Conservation (phyloP, 2,888 invertebrate genomes). For the Ashinkailepas kermadecensis region DNA sequence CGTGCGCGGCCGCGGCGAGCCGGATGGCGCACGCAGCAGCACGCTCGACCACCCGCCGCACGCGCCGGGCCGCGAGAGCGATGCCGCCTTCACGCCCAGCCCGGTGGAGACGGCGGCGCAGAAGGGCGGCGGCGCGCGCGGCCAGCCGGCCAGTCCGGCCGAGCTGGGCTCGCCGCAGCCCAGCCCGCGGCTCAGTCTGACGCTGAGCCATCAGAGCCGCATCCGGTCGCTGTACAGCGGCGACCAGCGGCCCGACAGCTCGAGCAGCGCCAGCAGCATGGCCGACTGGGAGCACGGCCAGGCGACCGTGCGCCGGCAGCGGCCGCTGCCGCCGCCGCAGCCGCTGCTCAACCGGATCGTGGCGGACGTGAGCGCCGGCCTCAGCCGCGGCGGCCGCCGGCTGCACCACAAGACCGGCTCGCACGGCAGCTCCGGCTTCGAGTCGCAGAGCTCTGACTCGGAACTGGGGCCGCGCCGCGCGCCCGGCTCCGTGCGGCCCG, state of each 20-base stretch:
- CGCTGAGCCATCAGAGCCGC: conserved; percentile 73
- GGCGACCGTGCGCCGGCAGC: conserved; percentile 69
- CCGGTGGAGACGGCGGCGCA: conserved; percentile 49
- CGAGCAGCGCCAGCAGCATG: conserved; percentile 71
- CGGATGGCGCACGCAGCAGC: conserved; percentile 55
- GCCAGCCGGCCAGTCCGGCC: conserved; percentile 47
- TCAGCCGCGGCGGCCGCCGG: conserved; percentile 29
- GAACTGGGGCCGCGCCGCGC: conserved; percentile 47
- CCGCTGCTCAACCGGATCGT: conserved; percentile 40
- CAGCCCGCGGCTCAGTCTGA: conserved; percentile 52
- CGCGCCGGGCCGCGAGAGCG: conserved; percentile 54
- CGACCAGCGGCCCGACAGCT: conserved; percentile 33
- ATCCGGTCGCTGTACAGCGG: conserved; percentile 65
- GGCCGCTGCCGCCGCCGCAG: conserved; percentile 42
- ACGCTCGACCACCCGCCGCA: conserved; percentile 28
- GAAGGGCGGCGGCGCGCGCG: conserved; percentile 50
- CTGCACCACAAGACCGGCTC: conserved; percentile 34
- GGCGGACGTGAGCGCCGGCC: conserved; percentile 35
- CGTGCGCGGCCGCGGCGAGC: conserved; percentile 74
- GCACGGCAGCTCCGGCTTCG: conserved; percentile 39
- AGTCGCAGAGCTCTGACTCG: conserved; percentile 53
- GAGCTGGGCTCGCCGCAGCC: conserved; percentile 36
- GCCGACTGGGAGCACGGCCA: conserved; percentile 90
- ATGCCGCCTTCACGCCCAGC: conserved; percentile 80
- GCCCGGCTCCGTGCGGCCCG: conserved; percentile 44